Base-by-base conservation (phyloP, 1,140 invertebrate genomes). In the Heliothis virescens region DNA sequence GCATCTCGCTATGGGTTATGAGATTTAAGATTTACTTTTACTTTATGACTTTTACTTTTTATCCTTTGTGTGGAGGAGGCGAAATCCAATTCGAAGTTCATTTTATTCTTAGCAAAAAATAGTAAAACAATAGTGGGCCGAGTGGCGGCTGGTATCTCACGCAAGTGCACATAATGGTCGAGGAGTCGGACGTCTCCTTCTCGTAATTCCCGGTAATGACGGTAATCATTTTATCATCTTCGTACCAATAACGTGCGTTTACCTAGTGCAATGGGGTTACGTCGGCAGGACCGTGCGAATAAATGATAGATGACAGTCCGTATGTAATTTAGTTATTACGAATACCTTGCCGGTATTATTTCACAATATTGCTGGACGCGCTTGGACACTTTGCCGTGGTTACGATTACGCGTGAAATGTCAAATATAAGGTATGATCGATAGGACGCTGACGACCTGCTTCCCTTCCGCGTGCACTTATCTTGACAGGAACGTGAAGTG, bases 181-280 rank as follows among this genome's bases (percentile, higher is more conserved):
- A 82, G 74, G 80, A 79, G 82, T 82, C 82, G 80, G 86, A 86
- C 85, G 83, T 83, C 74, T 84, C 76, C 86, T 79, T 55, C 88
- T 85, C 83, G 87, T 91, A 91, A 92, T 93, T 91, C 88, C 71
- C 69, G 65, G 83, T 92, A 93, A 93, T 92, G 89, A 92, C 86
- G 80, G 91, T 87, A 93, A 93, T 93, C 89, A 92, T 91, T 93
- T 91, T 91, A 91, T 89, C 91, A 92, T 93, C 88, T 91, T 88
- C 85, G 85, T 86, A 82, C 85, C 89, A 88, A 91, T 90, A 89
- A 87, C 85, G 79, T 83, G 85, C 86, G 85, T 87, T 88, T 87
- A 86, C 86, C 80, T 86, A 85, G 79, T 75, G 74, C 80, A 85
- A 81, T 84, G 63, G 79, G 79, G 82, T 72, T 79, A 79, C 62